Evolutionary conservation across 2,888 invertebrate species (phyloP).

Genomic region (Eupithecia tripunctaria): DNA sequence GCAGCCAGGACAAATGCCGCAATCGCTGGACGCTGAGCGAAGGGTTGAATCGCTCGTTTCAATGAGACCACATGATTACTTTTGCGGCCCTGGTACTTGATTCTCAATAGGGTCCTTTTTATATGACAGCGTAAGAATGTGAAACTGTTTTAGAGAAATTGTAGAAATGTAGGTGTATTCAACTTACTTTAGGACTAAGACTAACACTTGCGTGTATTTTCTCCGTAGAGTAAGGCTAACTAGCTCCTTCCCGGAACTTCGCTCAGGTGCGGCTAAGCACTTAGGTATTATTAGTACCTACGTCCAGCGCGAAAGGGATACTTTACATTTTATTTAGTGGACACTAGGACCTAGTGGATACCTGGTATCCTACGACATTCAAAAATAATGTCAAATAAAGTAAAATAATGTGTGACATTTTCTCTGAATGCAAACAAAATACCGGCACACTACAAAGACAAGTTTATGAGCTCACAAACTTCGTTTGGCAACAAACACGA

Average conservation of each 20-base stretch:
- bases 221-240: background rate
- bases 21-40: conserved; percentile 24
- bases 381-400: background rate
- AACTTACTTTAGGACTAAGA: background rate
- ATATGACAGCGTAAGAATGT: conserved; percentile 8
- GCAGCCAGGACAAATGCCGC: conserved; percentile 25
- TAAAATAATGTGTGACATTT: too few species aligned
- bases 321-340: background rate
- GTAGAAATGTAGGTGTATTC: background rate
- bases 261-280: too few species aligned
- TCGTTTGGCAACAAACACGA: too few species aligned
- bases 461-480: too few species aligned
- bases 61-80: conserved; percentile 41
- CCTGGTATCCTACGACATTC: background rate
- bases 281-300: too few species aligned
- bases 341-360: too few species aligned
- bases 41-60: conserved; percentile 27
- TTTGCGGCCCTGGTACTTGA: conserved; percentile 37
- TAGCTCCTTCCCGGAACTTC: background rate
- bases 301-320: too few species aligned
- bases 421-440: too few species aligned
- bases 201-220: background rate
- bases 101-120: conserved; percentile 11
- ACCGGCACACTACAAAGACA: too few species aligned
- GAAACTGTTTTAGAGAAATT: background rate